Conservation (phyloP, 2,797 vertebrate genomes). For the Catostomus latipinnis region DNA sequence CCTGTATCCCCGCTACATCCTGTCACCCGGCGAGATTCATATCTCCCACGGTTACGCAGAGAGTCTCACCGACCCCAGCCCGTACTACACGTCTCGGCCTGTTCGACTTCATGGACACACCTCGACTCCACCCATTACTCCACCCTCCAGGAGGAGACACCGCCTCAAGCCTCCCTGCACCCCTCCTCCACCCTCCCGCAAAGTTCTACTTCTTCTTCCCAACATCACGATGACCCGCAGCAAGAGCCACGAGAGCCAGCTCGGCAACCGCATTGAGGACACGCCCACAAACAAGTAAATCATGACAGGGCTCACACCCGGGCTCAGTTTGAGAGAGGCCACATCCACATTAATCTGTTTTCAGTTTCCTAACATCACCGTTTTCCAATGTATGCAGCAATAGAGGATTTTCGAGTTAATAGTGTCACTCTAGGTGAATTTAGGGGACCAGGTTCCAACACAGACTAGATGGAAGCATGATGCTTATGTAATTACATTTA, state of each 20-base stretch:
- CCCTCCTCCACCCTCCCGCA: conserved; percentile 92
- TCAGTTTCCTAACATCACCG: too few relatives aligned
- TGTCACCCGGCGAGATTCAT: conserved; percentile 75
- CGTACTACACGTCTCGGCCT: conserved; percentile 74
- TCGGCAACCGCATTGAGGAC: conserved; percentile 96
- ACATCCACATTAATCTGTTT: too few relatives aligned
- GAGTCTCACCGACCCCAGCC: conserved; percentile 82
- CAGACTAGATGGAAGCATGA: too few relatives aligned
- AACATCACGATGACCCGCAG: conserved; percentile 93
- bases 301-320: not conserved
- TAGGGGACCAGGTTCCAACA: too few relatives aligned
- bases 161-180: conserved; percentile 92
- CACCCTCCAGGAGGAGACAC: conserved; percentile 86
- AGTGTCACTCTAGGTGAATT: too few relatives aligned
- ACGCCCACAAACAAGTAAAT: conserved; percentile 88
- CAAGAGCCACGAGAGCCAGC: conserved; percentile 97
- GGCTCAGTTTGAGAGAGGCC: too few relatives aligned
- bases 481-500: too few relatives aligned
- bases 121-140: conserved; percentile 89
- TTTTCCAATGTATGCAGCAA: too few relatives aligned
- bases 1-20: conserved; percentile 64
- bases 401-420: too few relatives aligned
- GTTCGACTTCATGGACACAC: conserved; percentile 84
- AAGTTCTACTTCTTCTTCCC: conserved; percentile 89
- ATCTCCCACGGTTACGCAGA: conserved; percentile 74